Conservation (phyloP, 1,140 invertebrate species). For the Euura lappo region DNA sequence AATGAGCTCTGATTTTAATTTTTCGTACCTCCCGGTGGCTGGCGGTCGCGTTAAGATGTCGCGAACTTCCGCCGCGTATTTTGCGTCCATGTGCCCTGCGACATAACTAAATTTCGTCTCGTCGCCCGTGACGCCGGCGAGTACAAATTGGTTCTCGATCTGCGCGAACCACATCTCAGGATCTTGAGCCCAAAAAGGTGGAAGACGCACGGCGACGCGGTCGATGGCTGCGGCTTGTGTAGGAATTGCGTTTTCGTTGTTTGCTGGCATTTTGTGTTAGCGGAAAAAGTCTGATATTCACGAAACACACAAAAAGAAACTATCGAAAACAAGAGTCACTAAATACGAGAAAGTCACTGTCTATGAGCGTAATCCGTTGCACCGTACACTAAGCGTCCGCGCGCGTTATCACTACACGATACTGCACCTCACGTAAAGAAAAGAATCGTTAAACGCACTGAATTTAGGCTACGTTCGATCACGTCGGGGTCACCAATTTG, state of each 20-base stretch:
- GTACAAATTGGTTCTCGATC: constrained; percentile 31
- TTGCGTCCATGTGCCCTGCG: background rate
- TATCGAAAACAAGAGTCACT: too few species aligned
- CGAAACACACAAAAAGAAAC: background rate
- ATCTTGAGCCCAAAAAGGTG: constrained; percentile 35
- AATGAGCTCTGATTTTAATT: constrained; percentile 24
- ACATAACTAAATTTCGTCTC: constrained; percentile 17
- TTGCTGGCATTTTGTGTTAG: background rate
- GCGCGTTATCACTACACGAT: too few species aligned
- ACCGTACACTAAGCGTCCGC: too few species aligned
- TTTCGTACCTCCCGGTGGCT: background rate
- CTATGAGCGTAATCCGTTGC: too few species aligned
- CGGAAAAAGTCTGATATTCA: background rate
- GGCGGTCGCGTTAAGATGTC: constrained; percentile 16
- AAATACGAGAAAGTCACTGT: too few species aligned
- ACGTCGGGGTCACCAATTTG: background rate
- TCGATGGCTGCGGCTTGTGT: background rate
- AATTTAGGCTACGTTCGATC: background rate
- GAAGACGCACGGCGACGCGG: constrained; percentile 12
- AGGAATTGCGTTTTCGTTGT: background rate
- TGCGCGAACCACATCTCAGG: constrained; percentile 38
- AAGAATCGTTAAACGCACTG: background rate
- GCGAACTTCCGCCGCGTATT: constrained; percentile 7
- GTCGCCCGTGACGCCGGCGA: constrained; percentile 21
- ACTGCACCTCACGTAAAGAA: too few species aligned